These are phyloP conservation scores for Arion vulgaris DNA, from an alignment of 1,140 invertebrate species.

Conservation along the genomic window DNA sequence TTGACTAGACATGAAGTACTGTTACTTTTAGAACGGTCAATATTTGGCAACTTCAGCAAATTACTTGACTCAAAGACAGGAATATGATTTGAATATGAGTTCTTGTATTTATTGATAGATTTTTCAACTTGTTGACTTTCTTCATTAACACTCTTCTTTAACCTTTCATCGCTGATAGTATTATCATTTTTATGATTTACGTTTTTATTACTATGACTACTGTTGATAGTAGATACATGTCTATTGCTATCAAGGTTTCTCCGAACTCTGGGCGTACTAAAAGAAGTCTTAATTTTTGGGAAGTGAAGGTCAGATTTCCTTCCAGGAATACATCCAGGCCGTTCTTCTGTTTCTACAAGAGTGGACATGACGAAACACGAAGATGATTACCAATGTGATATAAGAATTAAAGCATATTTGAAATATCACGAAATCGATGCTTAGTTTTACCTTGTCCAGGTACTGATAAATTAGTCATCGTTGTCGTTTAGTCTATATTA, in stretches of 20 bases:
- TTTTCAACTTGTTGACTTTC: background rate
- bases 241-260: background rate
- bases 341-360: background rate
- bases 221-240: background rate
- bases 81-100: background rate
- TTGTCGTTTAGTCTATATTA: too few species aligned
- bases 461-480: too few species aligned
- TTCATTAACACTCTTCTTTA: too few species aligned
- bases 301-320: background rate
- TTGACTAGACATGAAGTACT: background rate
- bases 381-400: too few species aligned
- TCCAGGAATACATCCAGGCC: background rate
- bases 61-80: background rate
- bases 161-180: too few species aligned
- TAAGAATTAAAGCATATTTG: too few species aligned
- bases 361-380: too few species aligned
- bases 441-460: too few species aligned
- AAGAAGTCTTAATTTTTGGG: background rate
- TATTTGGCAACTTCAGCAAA: conserved; percentile 5
- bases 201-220: background rate
- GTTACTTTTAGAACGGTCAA: conserved; percentile 20
- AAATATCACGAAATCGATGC: too few species aligned
- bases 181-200: background rate
- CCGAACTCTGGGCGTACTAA: background rate
- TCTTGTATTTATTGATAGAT: background rate